A percentile compares a stretch with the other conserved stretches of the same genome.
Conservation (phyloP, 2,113 vertebrate species). For the Puffinus mauretanicus region DNA sequence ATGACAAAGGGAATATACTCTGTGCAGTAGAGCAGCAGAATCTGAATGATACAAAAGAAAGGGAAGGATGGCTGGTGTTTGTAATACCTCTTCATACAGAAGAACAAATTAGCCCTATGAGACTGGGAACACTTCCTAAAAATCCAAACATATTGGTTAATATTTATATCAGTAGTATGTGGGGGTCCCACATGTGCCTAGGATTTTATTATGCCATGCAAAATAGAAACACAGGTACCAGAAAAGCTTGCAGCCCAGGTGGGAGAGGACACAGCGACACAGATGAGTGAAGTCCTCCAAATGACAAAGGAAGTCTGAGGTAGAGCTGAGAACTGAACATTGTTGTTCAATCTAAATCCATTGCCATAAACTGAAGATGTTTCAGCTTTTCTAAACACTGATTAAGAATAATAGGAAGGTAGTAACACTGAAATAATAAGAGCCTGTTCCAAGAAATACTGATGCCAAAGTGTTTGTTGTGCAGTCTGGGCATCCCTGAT, state of each 20-base stretch:
- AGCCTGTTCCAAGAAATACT: neutral
- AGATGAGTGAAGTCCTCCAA: neutral
- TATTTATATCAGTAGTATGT: neutral
- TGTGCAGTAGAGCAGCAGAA: neutral
- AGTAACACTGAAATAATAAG: neutral
- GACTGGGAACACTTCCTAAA: neutral
- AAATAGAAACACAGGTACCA: neutral
- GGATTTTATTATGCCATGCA: neutral
- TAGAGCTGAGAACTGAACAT: neutral
- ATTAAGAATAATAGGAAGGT: neutral
- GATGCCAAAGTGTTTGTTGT: neutral
- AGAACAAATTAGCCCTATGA: neutral
- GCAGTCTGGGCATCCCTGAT: neutral
- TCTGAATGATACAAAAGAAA: neutral
- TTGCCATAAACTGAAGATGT: neutral
- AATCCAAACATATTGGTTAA: neutral
- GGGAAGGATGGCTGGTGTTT: neutral
- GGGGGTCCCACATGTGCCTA: neutral
- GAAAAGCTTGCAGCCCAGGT: neutral
- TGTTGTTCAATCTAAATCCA: neutral
- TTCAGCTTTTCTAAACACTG: neutral
- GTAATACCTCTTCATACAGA: neutral
- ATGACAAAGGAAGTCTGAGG: neutral
- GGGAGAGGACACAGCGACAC: neutral
- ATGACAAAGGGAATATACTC: neutral